phyloP scores from a whole-genome alignment of 2,888 invertebrate genomes.

The Cheilosia grossa region DNA sequence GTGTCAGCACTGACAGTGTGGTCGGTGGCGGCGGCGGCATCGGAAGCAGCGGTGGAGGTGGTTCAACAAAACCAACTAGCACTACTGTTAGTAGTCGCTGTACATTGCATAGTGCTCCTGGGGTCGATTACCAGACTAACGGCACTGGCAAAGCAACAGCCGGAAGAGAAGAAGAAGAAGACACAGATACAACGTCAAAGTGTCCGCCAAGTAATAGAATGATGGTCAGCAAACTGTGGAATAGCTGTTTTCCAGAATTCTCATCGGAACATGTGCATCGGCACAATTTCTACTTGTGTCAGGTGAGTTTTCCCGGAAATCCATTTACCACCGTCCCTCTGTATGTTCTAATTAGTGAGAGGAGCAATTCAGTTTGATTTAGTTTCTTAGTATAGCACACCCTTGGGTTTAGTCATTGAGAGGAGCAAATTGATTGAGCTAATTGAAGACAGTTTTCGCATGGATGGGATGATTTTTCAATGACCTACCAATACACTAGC shows the following conservation, averaged over 20 bases:
- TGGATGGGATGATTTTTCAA: too few species aligned
- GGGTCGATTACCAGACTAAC: conserved; percentile 48
- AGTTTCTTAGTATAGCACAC: too few species aligned
- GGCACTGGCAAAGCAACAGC: conserved; percentile 75
- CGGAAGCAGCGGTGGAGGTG: conserved; percentile 48
- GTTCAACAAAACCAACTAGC: conserved; percentile 64
- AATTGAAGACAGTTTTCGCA: too few species aligned
- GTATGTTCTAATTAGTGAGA: neutral
- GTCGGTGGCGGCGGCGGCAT: conserved; percentile 72
- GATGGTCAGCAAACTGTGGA: conserved; percentile 84
- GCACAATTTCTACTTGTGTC: conserved; percentile 83
- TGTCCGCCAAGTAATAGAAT: conserved; percentile 82
- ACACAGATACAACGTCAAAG: conserved; percentile 79
- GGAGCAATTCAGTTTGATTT: too few species aligned
- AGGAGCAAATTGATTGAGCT: too few species aligned
- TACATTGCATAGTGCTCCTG: conserved; percentile 57
- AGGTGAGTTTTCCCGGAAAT: conserved; percentile 77
- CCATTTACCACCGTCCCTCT: too few species aligned
- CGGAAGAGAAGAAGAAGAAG: conserved; percentile 79
- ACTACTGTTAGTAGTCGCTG: conserved; percentile 73
- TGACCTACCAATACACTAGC: too few species aligned
- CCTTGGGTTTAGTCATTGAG: too few species aligned
- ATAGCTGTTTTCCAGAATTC: conserved; percentile 83
- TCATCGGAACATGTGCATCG: conserved; percentile 83
- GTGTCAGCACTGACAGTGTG: conserved; percentile 79